Conservation (phyloP, 2,888 invertebrate genomes). For the Pyrocoelia pectoralis region DNA sequence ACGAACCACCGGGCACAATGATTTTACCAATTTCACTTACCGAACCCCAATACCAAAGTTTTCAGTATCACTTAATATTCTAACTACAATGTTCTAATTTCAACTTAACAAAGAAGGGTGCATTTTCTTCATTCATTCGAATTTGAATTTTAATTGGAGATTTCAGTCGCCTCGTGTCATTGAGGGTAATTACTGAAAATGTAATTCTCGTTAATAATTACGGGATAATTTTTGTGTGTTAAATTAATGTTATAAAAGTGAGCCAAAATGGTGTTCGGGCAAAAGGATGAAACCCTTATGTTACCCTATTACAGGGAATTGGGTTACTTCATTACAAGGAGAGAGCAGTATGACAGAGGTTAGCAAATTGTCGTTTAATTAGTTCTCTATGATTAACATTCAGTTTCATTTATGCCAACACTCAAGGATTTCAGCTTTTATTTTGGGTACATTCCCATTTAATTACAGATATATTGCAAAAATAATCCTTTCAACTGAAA, state of each 20-base stretch:
- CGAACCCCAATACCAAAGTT: no score
- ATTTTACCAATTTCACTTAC: no score
- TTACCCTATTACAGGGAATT: constrained; percentile 53
- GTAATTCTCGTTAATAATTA: background rate
- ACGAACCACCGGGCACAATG: no score
- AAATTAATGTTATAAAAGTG: background rate
- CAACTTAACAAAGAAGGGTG: no score
- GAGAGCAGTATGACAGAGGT: constrained; percentile 55
- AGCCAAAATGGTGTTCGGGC: constrained; percentile 22
- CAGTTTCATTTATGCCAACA: background rate
- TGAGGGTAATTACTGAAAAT: background rate
- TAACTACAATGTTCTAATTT: no score
- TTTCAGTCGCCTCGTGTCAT: background rate
- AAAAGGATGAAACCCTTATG: constrained; percentile 13
- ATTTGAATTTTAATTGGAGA: no score
- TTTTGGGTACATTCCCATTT: background rate
- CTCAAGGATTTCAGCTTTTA: background rate
- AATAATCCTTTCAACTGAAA: no score
- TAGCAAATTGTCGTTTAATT: constrained; percentile 3
- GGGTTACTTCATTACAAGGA: constrained; percentile 51
- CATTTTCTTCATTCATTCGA: no score
- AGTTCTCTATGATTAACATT: no score
- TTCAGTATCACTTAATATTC: no score
- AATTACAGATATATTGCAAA: background rate
- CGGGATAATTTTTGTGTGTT: background rate